Evolutionary conservation across 2,888 invertebrate genomes (phyloP).

Genomic region (Rambutsinella grinnellia): DNA sequence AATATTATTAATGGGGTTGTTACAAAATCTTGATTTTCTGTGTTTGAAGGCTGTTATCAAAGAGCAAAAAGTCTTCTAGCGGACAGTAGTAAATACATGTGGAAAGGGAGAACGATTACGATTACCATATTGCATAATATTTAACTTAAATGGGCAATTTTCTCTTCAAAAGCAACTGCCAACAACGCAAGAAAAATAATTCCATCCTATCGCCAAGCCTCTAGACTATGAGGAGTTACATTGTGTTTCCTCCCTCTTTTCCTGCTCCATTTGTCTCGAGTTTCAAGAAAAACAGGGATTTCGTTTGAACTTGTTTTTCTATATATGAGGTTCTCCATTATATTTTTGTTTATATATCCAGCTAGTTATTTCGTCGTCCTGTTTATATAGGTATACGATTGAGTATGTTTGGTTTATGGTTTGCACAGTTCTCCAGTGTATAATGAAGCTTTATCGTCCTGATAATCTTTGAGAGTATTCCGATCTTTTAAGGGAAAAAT

Average conservation of each 20-base stretch:
- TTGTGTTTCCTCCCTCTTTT: constrained; percentile 12
- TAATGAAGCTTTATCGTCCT: neutral
- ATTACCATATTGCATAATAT: too few relatives aligned
- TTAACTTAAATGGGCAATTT: neutral
- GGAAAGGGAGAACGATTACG: too few relatives aligned
- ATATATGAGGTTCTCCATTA: neutral
- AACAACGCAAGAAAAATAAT: neutral
- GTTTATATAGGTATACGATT: too few relatives aligned
- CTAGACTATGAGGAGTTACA: too few relatives aligned
- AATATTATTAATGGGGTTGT: too few relatives aligned
- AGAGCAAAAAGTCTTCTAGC: too few relatives aligned
- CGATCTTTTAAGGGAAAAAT: neutral
- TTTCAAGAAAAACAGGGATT: constrained; percentile 25
- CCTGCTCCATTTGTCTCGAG: constrained; percentile 25
- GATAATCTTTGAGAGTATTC: neutral
- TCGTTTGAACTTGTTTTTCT: neutral
- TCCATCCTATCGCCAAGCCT: constrained; percentile 2
- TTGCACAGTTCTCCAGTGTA: too few relatives aligned
- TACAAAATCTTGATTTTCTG: too few relatives aligned
- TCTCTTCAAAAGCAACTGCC: neutral
- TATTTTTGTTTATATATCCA: constrained; percentile 7
- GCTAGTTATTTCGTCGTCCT: neutral
- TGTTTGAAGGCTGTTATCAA: too few relatives aligned
- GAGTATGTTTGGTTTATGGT: neutral
- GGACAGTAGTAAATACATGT: too few relatives aligned